phyloP scores from a whole-genome alignment of 1,140 invertebrate species.

The Drosophila tropicalis region DNA sequence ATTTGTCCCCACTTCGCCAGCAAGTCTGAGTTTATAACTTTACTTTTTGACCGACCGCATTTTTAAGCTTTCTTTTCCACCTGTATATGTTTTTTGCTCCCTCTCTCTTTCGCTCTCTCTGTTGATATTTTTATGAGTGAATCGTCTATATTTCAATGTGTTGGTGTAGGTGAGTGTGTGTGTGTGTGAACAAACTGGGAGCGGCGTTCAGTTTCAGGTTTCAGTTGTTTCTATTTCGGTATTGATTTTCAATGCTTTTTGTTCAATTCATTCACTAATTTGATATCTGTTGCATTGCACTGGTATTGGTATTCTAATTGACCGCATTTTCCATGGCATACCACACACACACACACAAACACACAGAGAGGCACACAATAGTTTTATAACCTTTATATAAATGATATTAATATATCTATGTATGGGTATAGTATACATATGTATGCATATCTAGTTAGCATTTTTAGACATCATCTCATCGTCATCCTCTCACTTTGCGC shows the following conservation, averaged over 20 bases:
- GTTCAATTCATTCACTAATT: conserved; percentile 79
- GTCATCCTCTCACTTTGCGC: conserved; percentile 50
- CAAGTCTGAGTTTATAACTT: conserved; percentile 60
- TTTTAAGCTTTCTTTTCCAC: conserved; percentile 82
- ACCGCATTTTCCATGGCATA: conserved; percentile 49
- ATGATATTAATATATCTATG: conserved; percentile 15
- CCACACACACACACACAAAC: conserved; percentile 5
- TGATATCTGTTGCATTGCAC: conserved; percentile 38
- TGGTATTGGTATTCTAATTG: conserved; percentile 61
- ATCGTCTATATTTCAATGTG: conserved; percentile 43
- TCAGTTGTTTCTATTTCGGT: conserved; percentile 39
- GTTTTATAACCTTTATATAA: conserved; percentile 45
- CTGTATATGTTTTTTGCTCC: conserved; percentile 58
- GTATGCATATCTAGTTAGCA: conserved; percentile 46
- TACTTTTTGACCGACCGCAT: conserved; percentile 77
- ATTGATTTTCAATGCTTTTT: conserved; percentile 77
- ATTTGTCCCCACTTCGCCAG: conserved; percentile 42
- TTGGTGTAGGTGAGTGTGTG: conserved; percentile 27
- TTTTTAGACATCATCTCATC: conserved; percentile 45
- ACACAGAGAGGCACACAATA: conserved; percentile 25
- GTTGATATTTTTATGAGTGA: conserved; percentile 72
- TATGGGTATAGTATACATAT: background rate
- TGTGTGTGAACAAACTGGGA: conserved; percentile 64
- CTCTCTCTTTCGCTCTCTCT: conserved; percentile 40
- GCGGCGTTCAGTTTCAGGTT: conserved; percentile 60